Evolutionary conservation across 2,113 vertebrate species (phyloP).

Genomic region (Chaetodon auriga): DNA sequence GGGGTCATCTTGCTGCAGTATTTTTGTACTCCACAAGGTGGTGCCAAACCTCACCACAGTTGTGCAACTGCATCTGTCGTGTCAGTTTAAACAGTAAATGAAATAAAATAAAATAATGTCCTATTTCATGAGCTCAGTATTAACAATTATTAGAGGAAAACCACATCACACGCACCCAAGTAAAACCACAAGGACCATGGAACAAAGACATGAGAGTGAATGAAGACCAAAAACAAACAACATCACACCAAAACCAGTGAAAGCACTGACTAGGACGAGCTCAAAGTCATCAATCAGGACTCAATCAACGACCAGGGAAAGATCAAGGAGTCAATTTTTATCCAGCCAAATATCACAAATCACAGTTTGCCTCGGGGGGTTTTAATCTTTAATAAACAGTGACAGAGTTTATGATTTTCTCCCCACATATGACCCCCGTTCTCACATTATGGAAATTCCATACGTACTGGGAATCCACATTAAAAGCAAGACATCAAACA

Average conservation of each 20-base stretch:
- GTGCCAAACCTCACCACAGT: slow-evolving; percentile 54
- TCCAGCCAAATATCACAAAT: too few species aligned
- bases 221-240: background rate
- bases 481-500: background rate
- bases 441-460: slow-evolving; percentile 18
- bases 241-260: background rate
- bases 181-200: too few species aligned
- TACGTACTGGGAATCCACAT: background rate
- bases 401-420: background rate
- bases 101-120: background rate
- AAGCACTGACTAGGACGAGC: background rate
- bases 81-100: background rate
- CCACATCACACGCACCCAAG: background rate
- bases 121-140: background rate
- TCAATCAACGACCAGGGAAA: background rate
- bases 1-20: background rate
- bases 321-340: background rate
- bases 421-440: too few species aligned
- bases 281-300: background rate
- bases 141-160: slow-evolving; percentile 4
- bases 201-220: background rate
- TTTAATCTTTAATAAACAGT: too few species aligned
- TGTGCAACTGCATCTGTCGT: background rate
- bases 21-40: slow-evolving; percentile 61
- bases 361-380: too few species aligned